Conservation (phyloP, 64 coral and sea anemone species). For the Catalaphyllia jardinei region DNA sequence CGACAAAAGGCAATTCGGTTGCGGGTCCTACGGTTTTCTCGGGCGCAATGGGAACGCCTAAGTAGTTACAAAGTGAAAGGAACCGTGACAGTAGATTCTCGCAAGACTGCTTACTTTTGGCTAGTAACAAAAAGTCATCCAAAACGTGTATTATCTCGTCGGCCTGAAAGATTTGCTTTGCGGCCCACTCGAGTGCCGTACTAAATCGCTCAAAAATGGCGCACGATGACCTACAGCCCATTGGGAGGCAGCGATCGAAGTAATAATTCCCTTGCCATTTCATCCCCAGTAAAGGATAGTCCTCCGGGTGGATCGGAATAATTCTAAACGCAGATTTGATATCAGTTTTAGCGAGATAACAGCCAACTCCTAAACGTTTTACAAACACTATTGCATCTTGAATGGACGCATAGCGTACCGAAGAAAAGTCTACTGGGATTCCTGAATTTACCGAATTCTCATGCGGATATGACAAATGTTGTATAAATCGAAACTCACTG, state of each 20-base stretch:
- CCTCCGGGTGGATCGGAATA: constrained; percentile 22
- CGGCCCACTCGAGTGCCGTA: background rate
- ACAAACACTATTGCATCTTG: constrained; percentile 24
- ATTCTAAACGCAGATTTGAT: constrained; percentile 27
- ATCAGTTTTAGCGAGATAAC: constrained; percentile 23
- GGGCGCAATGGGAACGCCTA: constrained; percentile 7
- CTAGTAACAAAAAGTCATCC: background rate
- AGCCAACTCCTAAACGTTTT: background rate
- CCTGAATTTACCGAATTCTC: background rate
- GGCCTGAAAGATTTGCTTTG: background rate
- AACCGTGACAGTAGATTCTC: background rate
- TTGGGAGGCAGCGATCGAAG: too few relatives aligned
- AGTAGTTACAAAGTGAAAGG: background rate
- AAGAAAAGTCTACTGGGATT: background rate
- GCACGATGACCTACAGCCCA: too few relatives aligned
- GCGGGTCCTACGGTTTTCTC: constrained; percentile 27
- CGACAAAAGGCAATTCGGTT: constrained; percentile 9
- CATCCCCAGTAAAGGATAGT: constrained; percentile 32
- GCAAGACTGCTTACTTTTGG: background rate
- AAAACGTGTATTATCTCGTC: background rate
- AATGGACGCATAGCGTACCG: constrained; percentile 11
- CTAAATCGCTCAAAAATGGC: background rate
- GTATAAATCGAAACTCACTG: too few relatives aligned
- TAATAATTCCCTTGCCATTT: background rate
- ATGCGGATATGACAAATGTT: too few relatives aligned